Conservation (phyloP, 1,140 invertebrate genomes). For the Plectrocnemia conspersa region DNA sequence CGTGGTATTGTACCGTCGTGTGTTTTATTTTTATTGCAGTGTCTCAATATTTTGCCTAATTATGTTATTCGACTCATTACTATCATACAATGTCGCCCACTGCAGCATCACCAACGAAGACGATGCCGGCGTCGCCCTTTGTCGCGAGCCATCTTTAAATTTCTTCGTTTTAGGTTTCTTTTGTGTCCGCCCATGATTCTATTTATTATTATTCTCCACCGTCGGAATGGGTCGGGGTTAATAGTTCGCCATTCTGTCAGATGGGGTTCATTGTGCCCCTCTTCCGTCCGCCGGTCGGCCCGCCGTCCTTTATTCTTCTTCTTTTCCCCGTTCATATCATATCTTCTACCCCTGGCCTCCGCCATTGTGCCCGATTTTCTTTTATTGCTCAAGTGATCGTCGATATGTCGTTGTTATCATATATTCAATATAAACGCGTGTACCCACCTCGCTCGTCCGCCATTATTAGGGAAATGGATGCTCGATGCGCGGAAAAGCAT, state of each 20-base stretch:
- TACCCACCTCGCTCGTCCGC: no score
- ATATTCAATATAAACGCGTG: slow-evolving; percentile 21
- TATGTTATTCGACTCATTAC: no score
- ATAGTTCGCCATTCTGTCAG: slow-evolving; percentile 25
- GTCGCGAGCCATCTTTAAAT: slow-evolving; percentile 31
- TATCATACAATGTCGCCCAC: no score
- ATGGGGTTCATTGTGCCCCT: slow-evolving; percentile 27
- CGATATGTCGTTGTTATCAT: slow-evolving; percentile 29
- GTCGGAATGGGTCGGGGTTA: slow-evolving; percentile 21
- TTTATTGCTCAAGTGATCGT: slow-evolving; percentile 29
- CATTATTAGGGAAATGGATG: slow-evolving; percentile 24
- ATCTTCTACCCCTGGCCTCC: slow-evolving; percentile 4
- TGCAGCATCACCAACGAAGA: no score
- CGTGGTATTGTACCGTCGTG: no score
- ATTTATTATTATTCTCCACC: slow-evolving; percentile 31
- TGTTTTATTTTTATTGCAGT: no score
- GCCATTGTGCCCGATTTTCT: slow-evolving; percentile 27
- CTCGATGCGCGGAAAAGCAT: no score
- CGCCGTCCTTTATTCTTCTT: slow-evolving; percentile 22
- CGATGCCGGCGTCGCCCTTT: slow-evolving; percentile 16
- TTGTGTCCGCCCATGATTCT: slow-evolving; percentile 28
- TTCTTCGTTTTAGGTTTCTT: slow-evolving; percentile 29
- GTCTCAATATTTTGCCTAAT: no score
- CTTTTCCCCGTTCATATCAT: slow-evolving; percentile 20
- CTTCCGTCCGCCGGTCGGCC: slow-evolving; percentile 6